Evolutionary conservation across 1,140 invertebrate genomes (phyloP).

Genomic region (Homalodisca vitripennis): DNA sequence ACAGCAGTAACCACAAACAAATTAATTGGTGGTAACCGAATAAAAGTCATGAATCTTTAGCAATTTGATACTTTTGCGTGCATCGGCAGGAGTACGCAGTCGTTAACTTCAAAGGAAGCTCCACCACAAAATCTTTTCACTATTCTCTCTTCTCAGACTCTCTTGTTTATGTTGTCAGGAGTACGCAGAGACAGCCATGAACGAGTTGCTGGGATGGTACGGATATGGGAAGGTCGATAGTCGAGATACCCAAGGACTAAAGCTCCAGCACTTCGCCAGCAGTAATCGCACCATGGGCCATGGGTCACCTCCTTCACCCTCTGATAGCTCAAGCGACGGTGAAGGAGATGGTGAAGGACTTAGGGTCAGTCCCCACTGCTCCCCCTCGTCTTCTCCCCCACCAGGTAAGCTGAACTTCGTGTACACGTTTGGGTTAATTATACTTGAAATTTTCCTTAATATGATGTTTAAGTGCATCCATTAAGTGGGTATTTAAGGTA

Average conservation of each 20-base stretch:
- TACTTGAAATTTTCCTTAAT: too few relatives aligned
- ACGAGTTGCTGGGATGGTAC: constrained; percentile 86
- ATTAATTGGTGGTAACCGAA: too few relatives aligned
- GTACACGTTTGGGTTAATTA: not conserved
- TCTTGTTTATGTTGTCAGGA: constrained; percentile 68
- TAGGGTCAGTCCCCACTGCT: constrained; percentile 7
- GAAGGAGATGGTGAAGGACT: not conserved
- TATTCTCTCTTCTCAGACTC: too few relatives aligned
- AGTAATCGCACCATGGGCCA: not conserved
- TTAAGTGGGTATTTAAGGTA: too few relatives aligned
- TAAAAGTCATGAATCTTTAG: too few relatives aligned
- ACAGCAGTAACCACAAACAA: too few relatives aligned
- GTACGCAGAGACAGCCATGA: constrained; percentile 87
- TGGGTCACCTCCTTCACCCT: constrained; percentile 34
- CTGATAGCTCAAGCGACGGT: constrained; percentile 43
- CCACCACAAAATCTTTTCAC: too few relatives aligned
- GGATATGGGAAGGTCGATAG: constrained; percentile 70
- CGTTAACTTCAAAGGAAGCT: too few relatives aligned
- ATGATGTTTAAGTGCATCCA: too few relatives aligned
- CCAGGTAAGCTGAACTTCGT: constrained; percentile 7
- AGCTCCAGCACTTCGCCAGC: constrained; percentile 29
- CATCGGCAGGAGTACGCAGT: too few relatives aligned
- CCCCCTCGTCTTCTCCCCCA: not conserved
- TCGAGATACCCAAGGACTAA: constrained; percentile 46
- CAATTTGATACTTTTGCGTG: too few relatives aligned